Percentiles rank a stretch among this genome's conserved stretches.
Conservation (phyloP, 2,113 vertebrate species). For the Tupaia tana region DNA sequence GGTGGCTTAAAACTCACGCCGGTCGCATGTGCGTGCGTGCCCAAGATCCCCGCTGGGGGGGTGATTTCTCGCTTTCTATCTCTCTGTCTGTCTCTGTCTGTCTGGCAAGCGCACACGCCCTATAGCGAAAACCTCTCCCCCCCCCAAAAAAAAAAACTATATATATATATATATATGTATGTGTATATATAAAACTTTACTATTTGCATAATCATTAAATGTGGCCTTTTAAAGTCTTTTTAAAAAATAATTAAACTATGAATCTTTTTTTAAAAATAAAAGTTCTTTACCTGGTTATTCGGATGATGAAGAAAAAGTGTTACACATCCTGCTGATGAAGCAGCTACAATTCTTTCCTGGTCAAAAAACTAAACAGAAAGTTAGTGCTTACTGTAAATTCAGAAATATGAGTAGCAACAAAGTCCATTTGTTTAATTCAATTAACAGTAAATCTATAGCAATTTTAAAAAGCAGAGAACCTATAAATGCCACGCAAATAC, state of each 20-base stretch:
- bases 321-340: slow-evolving; percentile 95
- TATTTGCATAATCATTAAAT: slow-evolving; percentile 14
- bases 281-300: slow-evolving; percentile 90
- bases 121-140: too few species aligned
- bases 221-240: neutral
- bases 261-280: slow-evolving; percentile 4
- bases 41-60: too few species aligned
- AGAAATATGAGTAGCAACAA: neutral
- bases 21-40: too few species aligned
- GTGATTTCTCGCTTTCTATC: too few species aligned
- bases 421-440: slow-evolving; percentile 24
- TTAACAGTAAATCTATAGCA: neutral
- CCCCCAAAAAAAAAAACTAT: too few species aligned
- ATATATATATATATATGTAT: too few species aligned
- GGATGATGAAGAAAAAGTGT: slow-evolving; percentile 92
- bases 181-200: neutral
- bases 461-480: slow-evolving; percentile 32
- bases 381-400: slow-evolving; percentile 21
- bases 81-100: too few species aligned
- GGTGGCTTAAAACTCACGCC: too few species aligned
- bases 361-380: slow-evolving; percentile 93
- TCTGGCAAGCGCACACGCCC: too few species aligned
- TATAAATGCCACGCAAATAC: slow-evolving; percentile 36
- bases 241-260: slow-evolving; percentile 50
- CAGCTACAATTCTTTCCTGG: slow-evolving; percentile 94